Percentiles rank a stretch among this genome's conserved stretches.
Conservation (phyloP, 30 jellyfish, hydroid and myxozoan genomes). For the Hydractinia symbiolongicarpus region DNA sequence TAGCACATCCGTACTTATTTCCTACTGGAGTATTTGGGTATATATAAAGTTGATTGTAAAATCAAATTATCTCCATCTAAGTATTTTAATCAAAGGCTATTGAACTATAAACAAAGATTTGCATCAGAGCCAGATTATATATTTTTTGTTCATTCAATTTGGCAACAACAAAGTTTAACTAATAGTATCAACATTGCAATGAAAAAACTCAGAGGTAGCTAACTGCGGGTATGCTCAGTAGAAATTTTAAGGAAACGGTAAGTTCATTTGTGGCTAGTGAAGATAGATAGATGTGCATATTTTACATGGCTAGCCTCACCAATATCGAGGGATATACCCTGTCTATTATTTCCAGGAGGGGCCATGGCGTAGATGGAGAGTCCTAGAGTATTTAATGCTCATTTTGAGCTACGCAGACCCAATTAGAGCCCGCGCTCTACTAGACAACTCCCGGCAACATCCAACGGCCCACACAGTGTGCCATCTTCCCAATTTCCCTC, state of each 20-base stretch:
- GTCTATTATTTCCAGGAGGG: too few species aligned
- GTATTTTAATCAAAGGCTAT: constrained; percentile 13
- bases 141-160: constrained; percentile 8
- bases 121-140: neutral
- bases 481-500: too few species aligned
- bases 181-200: neutral
- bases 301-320: too few species aligned
- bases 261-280: neutral
- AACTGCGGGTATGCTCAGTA: neutral
- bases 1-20: neutral
- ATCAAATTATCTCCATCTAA: constrained; percentile 3
- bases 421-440: too few species aligned
- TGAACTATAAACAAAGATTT: neutral
- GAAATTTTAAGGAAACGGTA: neutral
- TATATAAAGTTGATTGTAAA: neutral
- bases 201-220: neutral
- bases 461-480: too few species aligned
- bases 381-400: too few species aligned
- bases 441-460: too few species aligned
- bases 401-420: too few species aligned
- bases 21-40: constrained; percentile 5
- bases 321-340: too few species aligned
- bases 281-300: too few species aligned
- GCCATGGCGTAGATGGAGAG: too few species aligned
- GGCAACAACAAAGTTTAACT: neutral